These are phyloP conservation scores for Strix aluco DNA, from an alignment of 2,113 vertebrate genomes.

Conservation along the genomic window DNA sequence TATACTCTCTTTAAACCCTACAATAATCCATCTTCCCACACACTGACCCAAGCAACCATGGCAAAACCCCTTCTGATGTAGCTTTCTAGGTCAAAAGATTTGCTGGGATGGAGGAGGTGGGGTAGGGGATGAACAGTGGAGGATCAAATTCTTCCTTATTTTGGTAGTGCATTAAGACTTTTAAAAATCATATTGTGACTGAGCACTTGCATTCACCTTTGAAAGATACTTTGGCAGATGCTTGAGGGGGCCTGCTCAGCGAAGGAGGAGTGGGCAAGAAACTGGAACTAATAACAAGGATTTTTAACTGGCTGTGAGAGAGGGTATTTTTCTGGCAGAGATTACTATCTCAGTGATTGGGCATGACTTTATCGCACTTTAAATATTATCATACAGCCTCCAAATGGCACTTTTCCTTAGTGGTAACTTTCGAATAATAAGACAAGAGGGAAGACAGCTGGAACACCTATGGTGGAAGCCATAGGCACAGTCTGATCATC, in stretches of 20 bases:
- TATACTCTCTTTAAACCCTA: not conserved
- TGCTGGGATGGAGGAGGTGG: not conserved
- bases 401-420: not conserved
- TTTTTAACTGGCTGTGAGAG: not conserved
- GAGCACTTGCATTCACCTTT: accelerated
- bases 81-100: not conserved
- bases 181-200: not conserved
- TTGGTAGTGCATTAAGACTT: not conserved
- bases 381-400: not conserved
- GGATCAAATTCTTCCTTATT: not conserved
- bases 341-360: not conserved
- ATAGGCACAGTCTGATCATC: not conserved
- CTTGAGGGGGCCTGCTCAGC: not conserved
- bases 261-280: not conserved
- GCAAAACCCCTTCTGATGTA: not conserved
- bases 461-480: not conserved
- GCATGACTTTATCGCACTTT: not conserved
- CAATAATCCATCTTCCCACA: not conserved
- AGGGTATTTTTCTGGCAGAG: not conserved
- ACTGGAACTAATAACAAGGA: not conserved
- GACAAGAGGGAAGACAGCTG: not conserved
- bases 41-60: not conserved
- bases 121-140: not conserved
- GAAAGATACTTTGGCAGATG: not conserved
- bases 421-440: not conserved